These are phyloP conservation scores for Sabatieria punctata DNA, from an alignment of 2,888 invertebrate species.

Conservation along the genomic window DNA sequence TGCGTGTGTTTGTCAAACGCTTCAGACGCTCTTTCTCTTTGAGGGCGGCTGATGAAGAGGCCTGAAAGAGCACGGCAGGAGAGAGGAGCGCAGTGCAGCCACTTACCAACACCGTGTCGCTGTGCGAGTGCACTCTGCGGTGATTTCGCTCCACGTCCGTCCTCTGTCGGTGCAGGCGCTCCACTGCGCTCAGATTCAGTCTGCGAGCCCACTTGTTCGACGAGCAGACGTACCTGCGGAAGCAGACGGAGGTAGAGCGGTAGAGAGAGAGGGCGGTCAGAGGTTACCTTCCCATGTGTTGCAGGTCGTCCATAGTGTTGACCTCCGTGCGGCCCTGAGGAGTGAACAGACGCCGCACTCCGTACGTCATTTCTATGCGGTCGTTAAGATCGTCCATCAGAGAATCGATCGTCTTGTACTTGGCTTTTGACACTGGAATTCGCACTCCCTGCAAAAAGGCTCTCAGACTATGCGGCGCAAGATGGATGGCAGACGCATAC, in stretches of 20 bases:
- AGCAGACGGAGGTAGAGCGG: not conserved
- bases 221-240: constrained; percentile 7
- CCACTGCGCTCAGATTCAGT: not conserved
- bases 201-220: constrained; percentile 2
- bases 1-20: no score
- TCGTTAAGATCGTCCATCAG: constrained; percentile 26
- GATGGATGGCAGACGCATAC: no score
- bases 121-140: no score
- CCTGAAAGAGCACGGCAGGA: no score
- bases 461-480: no score
- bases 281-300: constrained; percentile 25
- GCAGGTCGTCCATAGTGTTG: constrained; percentile 17
- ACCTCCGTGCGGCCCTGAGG: constrained; percentile 23
- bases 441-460: constrained; percentile 23
- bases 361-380: constrained; percentile 21
- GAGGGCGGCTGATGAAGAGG: no score
- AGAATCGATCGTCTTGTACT: constrained; percentile 26
- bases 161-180: constrained; percentile 1
- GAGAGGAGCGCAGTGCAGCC: no score
- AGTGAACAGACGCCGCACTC: constrained; percentile 23
- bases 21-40: no score
- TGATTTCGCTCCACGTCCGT: no score
- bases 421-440: constrained; percentile 25
- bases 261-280: not conserved
- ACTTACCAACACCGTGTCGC: no score